These are phyloP conservation scores for Sericinus montela DNA, from an alignment of 2,888 invertebrate genomes.

Conservation along the genomic window DNA sequence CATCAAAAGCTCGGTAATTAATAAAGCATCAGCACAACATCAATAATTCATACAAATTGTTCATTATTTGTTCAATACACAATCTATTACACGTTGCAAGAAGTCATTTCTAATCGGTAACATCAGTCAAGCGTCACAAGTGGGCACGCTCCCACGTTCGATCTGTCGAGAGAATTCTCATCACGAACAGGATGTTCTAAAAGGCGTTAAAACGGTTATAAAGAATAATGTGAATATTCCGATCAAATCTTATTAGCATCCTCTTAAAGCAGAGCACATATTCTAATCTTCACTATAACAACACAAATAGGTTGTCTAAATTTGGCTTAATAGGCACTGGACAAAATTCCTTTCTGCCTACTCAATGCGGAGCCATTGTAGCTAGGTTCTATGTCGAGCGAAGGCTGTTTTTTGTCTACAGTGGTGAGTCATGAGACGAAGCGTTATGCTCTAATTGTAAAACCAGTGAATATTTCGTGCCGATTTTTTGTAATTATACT, in stretches of 20 bases:
- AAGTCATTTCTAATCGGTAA: conserved; percentile 65
- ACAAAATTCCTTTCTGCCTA: conserved; percentile 32
- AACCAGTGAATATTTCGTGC: conserved; percentile 25
- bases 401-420: conserved; percentile 42
- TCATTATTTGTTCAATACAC: conserved; percentile 21
- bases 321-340: conserved; percentile 37
- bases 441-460: conserved; percentile 52
- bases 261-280: not conserved
- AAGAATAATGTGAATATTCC: not conserved
- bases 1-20: not conserved
- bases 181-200: conserved; percentile 22
- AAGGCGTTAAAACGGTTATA: not conserved
- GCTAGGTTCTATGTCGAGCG: conserved; percentile 29
- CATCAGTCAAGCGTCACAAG: conserved; percentile 68
- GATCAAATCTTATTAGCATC: not conserved
- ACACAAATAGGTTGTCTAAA: conserved; percentile 28
- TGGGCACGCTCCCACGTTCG: conserved; percentile 57
- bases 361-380: conserved; percentile 35
- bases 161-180: conserved; percentile 19
- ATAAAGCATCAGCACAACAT: not conserved
- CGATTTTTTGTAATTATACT: too few relatives aligned
- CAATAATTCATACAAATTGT: conserved; percentile 1
- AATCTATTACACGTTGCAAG: conserved; percentile 37
- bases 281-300: not conserved
- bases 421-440: conserved; percentile 43